Evolutionary conservation across 1,140 invertebrate genomes (phyloP), one percentile per base, ranked within the genome.

Genomic region (Pachyrhynchus sulphureomaculatus): DNA sequence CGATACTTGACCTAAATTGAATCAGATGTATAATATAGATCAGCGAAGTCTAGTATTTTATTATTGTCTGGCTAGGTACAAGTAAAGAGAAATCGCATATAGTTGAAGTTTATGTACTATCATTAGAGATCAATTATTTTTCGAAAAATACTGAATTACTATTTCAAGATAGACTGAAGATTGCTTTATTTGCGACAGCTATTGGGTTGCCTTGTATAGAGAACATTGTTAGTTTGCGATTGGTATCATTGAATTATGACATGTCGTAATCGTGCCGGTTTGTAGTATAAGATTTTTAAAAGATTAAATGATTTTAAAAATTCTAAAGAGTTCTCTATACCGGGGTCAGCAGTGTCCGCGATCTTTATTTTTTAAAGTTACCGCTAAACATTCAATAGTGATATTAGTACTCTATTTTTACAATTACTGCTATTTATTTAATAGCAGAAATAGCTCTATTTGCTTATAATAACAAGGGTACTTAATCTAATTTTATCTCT

Each of bases 151-250:
- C 47, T 49, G 47, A 49, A 49, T 49, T 49, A 49, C 29, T 49
- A 49, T 49, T 49, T 49, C 47, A 18, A 49, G 47, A 49, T 49
- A 49, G 15, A 18, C 15, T 12, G 47, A 49, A 49, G 47, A 49
- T 49, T 49, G 47, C 47, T 49, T 49, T 49, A 49, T 49, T 49
- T 49, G 47, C 20, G 47, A 49, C 47, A 49, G 47, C 47, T 29
- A 32, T 49, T 49, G 47, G 47, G 17, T 49, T 49, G 29, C 47
- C 47, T 49, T 49, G 26, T 49, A 49, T 49, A 49, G 47, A 33
- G 23, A 49, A 49, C 33, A 49, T 49, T 49, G 44, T 47, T 47
- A 47, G 21, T 47, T 34, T 10, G 47, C 47, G 47, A 49, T 49
- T 32, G 26, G 29, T 49, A 49, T 49, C 47, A 24, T 32, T 49